phyloP scores from a whole-genome alignment of 1,140 invertebrate genomes.

The Aricia agestis region DNA sequence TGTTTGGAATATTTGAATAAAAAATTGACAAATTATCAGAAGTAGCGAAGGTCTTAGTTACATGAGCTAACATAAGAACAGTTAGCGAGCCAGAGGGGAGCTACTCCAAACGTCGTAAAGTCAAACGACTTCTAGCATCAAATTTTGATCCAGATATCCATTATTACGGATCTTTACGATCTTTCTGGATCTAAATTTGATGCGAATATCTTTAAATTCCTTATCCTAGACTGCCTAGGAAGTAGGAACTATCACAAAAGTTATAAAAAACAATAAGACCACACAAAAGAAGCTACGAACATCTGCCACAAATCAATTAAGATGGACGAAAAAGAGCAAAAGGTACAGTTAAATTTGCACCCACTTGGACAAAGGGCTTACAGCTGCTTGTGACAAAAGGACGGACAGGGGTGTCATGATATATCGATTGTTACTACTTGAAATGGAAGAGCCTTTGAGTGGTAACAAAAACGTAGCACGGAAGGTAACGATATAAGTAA shows the following conservation, averaged over 20 bases:
- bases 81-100: too few relatives aligned
- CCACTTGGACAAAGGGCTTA: slow-evolving; percentile 38
- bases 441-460: slow-evolving; percentile 2
- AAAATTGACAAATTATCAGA: neutral
- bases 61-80: too few relatives aligned
- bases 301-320: slow-evolving; percentile 28
- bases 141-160: too few relatives aligned
- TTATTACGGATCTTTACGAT: too few relatives aligned
- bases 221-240: too few relatives aligned
- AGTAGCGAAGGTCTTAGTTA: neutral
- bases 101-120: too few relatives aligned
- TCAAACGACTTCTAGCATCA: too few relatives aligned
- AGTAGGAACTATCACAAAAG: neutral
- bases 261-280: neutral
- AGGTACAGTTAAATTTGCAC: slow-evolving; percentile 48
- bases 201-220: too few relatives aligned
- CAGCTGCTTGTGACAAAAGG: slow-evolving; percentile 38
- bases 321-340: slow-evolving; percentile 20
- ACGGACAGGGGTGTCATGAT: slow-evolving; percentile 34
- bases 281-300: neutral
- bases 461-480: neutral
- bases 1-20: neutral
- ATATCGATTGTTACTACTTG: slow-evolving; percentile 12
- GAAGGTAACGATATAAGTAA: neutral
- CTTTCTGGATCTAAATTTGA: too few relatives aligned